Conservation (phyloP, 2,797 vertebrate species). For the Sebastes vulpes region DNA sequence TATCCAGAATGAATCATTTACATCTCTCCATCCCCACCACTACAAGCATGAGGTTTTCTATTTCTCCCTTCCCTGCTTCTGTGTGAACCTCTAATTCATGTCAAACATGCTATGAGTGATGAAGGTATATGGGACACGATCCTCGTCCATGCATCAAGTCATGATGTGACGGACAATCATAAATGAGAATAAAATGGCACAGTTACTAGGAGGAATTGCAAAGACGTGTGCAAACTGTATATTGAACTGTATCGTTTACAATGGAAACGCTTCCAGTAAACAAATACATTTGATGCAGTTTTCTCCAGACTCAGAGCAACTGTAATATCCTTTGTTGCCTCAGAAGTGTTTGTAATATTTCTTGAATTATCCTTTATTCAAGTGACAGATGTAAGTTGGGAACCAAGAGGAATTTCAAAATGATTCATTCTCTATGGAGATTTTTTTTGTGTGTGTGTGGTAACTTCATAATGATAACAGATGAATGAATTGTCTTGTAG, state of each 20-base stretch:
- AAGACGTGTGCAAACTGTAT: background rate
- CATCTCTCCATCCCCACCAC: background rate
- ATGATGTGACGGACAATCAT: background rate
- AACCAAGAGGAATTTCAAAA: background rate
- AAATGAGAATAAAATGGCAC: background rate
- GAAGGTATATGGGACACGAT: background rate
- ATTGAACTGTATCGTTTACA: background rate
- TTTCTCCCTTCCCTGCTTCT: background rate
- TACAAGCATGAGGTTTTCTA: background rate
- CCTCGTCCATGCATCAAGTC: background rate
- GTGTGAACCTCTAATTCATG: background rate
- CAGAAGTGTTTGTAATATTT: background rate
- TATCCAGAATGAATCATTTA: constrained; percentile 4
- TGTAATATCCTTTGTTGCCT: background rate
- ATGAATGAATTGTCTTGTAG: background rate
- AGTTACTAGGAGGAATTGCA: background rate
- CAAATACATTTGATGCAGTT: background rate
- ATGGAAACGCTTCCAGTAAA: background rate
- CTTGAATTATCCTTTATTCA: background rate
- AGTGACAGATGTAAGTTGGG: background rate
- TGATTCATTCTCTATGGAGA: background rate
- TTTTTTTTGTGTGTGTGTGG: background rate
- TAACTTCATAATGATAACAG: constrained; percentile 8
- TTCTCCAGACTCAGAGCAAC: background rate
- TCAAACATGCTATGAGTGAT: background rate